These are phyloP conservation scores for Tetrax tetrax DNA, from an alignment of 2,113 vertebrate species.

Conservation along the genomic window DNA sequence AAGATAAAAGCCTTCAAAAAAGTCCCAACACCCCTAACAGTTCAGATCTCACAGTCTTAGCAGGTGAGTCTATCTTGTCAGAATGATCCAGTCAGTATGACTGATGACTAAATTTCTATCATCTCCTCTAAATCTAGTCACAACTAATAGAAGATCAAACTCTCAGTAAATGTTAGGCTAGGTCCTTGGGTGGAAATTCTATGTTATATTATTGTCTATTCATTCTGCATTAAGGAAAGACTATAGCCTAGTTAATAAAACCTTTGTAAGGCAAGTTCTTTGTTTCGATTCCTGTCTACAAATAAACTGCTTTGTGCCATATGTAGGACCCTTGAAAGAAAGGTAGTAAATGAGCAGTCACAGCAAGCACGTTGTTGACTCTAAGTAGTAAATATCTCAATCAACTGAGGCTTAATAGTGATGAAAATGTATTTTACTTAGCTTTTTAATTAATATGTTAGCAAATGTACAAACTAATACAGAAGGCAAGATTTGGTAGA, in stretches of 20 bases:
- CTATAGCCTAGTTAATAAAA: not conserved
- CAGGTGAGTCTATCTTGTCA: not conserved
- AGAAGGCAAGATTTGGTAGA: not conserved
- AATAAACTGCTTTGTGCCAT: not conserved
- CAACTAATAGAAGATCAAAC: not conserved
- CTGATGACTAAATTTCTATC: not conserved
- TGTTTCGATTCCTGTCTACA: not conserved
- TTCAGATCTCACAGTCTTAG: not conserved
- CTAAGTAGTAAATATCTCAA: not conserved
- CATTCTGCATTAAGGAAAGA: not conserved
- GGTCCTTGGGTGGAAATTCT: not conserved
- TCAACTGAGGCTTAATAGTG: not conserved
- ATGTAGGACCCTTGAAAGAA: not conserved
- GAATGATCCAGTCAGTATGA: not conserved
- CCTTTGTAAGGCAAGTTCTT: not conserved
- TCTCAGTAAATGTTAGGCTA: not conserved
- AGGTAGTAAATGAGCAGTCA: not conserved
- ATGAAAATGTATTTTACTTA: not conserved
- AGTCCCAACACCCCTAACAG: not conserved
- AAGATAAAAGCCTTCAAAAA: not conserved
- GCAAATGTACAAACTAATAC: not conserved
- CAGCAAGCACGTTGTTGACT: not conserved
- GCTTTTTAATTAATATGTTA: not conserved
- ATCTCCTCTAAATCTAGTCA: not conserved
- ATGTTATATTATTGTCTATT: not conserved